These are phyloP conservation scores for Ryuthela nishihirai DNA, from an alignment of 2,888 invertebrate species.

Conservation along the genomic window DNA sequence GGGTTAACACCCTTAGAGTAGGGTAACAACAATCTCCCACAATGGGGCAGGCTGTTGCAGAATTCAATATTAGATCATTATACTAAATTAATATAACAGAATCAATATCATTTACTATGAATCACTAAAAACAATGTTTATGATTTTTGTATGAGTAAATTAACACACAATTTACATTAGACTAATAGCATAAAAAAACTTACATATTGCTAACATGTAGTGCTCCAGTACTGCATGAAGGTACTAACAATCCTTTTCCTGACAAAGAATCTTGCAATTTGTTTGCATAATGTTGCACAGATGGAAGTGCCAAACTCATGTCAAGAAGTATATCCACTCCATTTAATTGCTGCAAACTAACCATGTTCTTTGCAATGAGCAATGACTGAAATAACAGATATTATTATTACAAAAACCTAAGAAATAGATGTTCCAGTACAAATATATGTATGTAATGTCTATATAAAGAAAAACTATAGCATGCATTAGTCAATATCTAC, in stretches of 20 bases:
- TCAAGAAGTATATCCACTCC: conserved; percentile 77
- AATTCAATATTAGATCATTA: too few relatives aligned
- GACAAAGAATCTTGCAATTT: conserved; percentile 63
- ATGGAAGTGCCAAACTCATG: conserved; percentile 73
- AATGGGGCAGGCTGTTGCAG: too few relatives aligned
- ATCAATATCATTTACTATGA: too few relatives aligned
- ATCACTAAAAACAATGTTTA: too few relatives aligned
- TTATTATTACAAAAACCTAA: too few relatives aligned
- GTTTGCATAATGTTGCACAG: conserved; percentile 60
- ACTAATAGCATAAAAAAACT: conserved; percentile 25
- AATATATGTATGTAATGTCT: too few relatives aligned
- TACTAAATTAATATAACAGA: too few relatives aligned
- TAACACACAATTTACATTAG: too few relatives aligned
- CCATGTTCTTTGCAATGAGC: conserved; percentile 71
- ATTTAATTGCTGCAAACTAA: conserved; percentile 71
- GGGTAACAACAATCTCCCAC: too few relatives aligned
- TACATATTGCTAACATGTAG: conserved; percentile 57
- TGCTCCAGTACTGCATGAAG: conserved; percentile 33
- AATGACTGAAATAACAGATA: conserved; percentile 55
- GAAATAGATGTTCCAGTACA: too few relatives aligned
- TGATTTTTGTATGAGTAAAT: too few relatives aligned
- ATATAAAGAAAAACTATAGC: not conserved
- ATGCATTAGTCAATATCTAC: not conserved
- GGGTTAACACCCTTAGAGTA: too few relatives aligned
- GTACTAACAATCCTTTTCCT: conserved; percentile 58